phyloP scores from a whole-genome alignment of 2,113 vertebrate species.

The Tinamus guttatus region DNA sequence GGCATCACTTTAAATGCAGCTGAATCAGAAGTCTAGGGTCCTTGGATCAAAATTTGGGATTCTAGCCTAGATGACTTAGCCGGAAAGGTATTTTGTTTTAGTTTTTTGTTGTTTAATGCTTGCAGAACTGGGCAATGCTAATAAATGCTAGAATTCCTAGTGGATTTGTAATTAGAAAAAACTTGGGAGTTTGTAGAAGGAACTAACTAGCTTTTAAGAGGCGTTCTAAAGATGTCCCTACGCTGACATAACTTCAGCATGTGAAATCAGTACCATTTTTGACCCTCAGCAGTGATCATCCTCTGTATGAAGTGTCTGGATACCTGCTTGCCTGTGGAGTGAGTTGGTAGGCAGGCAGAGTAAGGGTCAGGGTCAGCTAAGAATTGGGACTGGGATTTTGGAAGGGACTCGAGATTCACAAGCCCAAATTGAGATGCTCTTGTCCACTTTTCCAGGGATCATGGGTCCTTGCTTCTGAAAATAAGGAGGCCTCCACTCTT shows the following conservation, averaged over 20 bases:
- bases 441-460: neutral
- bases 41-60: neutral
- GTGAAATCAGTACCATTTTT: neutral
- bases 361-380: neutral
- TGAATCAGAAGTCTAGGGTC: neutral
- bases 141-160: neutral
- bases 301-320: neutral
- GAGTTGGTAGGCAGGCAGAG: rapidly evolving
- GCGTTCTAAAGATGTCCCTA: neutral
- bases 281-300: neutral
- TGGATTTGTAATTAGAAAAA: neutral
- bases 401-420: neutral
- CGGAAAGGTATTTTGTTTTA: neutral
- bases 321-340: neutral
- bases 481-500: neutral
- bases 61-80: neutral
- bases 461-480: neutral
- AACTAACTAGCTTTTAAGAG: neutral
- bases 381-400: neutral
- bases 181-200: neutral
- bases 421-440: neutral
- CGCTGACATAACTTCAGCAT: neutral
- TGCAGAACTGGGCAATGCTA: neutral
- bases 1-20: neutral
- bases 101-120: neutral